A percentile compares a stretch with the other conserved stretches of the same genome.
Conservation (phyloP, 92 coral and sea anemone genomes). For the Isaurus tuberculatus region DNA sequence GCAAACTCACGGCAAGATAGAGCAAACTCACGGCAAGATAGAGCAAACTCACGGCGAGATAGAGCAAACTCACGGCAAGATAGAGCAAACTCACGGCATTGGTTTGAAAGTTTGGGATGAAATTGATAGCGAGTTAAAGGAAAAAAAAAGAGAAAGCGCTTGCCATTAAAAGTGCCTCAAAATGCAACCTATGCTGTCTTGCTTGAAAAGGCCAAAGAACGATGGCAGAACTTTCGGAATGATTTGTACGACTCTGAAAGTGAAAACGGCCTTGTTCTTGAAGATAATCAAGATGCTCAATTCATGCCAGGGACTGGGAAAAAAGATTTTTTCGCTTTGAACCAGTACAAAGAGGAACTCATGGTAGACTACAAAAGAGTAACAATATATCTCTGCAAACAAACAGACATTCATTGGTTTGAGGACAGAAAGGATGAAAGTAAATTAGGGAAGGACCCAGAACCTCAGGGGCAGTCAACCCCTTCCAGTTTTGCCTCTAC, state of each 20-base stretch:
- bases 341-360: slow-evolving; percentile 36
- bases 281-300: slow-evolving; percentile 39
- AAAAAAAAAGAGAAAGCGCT: slow-evolving; percentile 36
- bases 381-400: slow-evolving; percentile 45
- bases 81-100: too few species aligned
- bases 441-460: slow-evolving; percentile 33
- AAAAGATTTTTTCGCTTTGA: slow-evolving; percentile 37
- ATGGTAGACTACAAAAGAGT: slow-evolving; percentile 47
- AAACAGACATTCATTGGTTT: slow-evolving; percentile 25
- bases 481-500: slow-evolving; percentile 32
- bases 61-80: too few species aligned
- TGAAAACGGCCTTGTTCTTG: slow-evolving; percentile 32
- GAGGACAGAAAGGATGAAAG: slow-evolving; percentile 25
- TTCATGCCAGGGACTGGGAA: slow-evolving; percentile 45
- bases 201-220: slow-evolving; percentile 43
- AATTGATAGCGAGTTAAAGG: slow-evolving; percentile 32
- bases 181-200: slow-evolving; percentile 42
- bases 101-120: slow-evolving; percentile 53
- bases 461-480: slow-evolving; percentile 24
- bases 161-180: slow-evolving; percentile 39
- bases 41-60: too few species aligned
- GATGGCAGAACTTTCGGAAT: slow-evolving; percentile 38
- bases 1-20: too few species aligned
- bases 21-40: too few species aligned
- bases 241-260: slow-evolving; percentile 41